Conservation (phyloP, 2,888 invertebrate species). For the Ariolimax columbianus region DNA sequence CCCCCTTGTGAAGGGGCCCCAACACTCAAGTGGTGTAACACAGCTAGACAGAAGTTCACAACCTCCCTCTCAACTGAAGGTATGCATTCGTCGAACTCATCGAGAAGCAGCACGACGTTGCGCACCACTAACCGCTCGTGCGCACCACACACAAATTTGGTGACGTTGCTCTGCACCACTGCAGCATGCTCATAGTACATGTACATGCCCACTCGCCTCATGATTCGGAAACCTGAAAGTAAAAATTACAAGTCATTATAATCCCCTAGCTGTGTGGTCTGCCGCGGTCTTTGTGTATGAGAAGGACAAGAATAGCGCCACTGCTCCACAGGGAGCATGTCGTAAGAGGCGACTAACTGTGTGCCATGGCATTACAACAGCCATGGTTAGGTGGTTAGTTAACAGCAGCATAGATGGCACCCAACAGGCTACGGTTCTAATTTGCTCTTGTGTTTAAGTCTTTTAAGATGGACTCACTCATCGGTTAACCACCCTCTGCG, state of each 20-base stretch:
- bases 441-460: too few relatives aligned
- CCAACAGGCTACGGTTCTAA: too few relatives aligned
- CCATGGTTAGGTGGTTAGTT: too few relatives aligned
- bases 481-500: too few relatives aligned
- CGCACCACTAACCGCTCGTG: constrained; percentile 7
- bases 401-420: too few relatives aligned
- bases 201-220: background rate
- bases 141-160: constrained; percentile 1
- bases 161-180: constrained; percentile 18
- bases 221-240: constrained; percentile 31
- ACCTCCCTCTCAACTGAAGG: constrained; percentile 63
- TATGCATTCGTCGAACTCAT: constrained; percentile 68
- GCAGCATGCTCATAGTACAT: constrained; percentile 14
- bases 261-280: too few relatives aligned
- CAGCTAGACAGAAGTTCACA: constrained; percentile 63
- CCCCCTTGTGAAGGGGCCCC: background rate
- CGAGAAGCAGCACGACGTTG: constrained; percentile 57
- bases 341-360: too few relatives aligned
- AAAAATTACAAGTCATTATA: background rate
- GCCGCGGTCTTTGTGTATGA: too few relatives aligned
- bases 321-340: too few relatives aligned
- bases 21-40: constrained; percentile 62
- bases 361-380: too few relatives aligned
- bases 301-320: too few relatives aligned
- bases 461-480: too few relatives aligned